phyloP scores from a whole-genome alignment of 2,888 invertebrate genomes.

The Megastigmus dorsalis region DNA sequence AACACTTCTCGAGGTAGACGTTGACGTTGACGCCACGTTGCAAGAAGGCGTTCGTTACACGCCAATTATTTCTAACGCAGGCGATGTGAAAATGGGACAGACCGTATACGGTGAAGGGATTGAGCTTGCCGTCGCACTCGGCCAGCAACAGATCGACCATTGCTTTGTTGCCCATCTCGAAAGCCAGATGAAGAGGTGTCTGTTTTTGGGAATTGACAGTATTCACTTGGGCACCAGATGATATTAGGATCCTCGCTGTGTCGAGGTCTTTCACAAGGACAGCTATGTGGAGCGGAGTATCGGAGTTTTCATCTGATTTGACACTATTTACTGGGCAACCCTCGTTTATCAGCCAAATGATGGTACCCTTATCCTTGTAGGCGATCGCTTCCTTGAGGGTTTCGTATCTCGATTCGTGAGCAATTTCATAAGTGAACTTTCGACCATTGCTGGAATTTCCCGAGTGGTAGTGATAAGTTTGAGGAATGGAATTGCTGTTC shows the following conservation, averaged over 20 bases:
- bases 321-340: conserved; percentile 38
- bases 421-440: background rate
- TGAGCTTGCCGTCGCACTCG: conserved; percentile 29
- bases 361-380: conserved; percentile 24
- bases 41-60: conserved; percentile 9
- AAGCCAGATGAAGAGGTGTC: conserved; percentile 39
- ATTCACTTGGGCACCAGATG: conserved; percentile 21
- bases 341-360: conserved; percentile 42
- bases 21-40: conserved; percentile 43
- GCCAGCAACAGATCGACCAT: conserved; percentile 32
- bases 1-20: conserved; percentile 38
- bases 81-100: conserved; percentile 50
- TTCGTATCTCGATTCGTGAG: conserved; percentile 17
- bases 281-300: conserved; percentile 39
- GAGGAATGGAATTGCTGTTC: conserved; percentile 4
- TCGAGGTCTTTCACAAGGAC: conserved; percentile 23
- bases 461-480: background rate
- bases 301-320: background rate
- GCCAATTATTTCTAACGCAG: conserved; percentile 44
- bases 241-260: conserved; percentile 13
- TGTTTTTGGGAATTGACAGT: conserved; percentile 13
- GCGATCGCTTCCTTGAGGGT: conserved; percentile 35
- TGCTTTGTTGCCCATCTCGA: conserved; percentile 12
- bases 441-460: background rate
- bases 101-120: conserved; percentile 49